phyloP scores from a whole-genome alignment of 2,888 invertebrate genomes.

The Mactromeris polynyma region DNA sequence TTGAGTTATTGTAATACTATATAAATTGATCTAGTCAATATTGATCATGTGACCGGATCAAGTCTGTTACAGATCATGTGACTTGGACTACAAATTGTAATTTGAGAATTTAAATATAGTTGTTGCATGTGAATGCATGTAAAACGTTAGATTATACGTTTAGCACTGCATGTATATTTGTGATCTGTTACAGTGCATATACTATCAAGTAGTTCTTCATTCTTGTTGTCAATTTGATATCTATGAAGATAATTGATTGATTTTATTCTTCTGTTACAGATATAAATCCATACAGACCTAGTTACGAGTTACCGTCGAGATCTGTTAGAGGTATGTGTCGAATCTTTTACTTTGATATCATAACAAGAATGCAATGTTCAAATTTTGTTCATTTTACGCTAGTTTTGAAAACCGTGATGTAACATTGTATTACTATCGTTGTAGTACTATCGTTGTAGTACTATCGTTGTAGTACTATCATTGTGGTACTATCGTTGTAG shows the following conservation, averaged over 20 bases:
- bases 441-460: too few species aligned
- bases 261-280: slow-evolving; percentile 73
- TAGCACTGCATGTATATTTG: background rate
- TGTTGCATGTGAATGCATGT: background rate
- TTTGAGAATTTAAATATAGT: slow-evolving; percentile 5
- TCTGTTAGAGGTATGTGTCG: slow-evolving; percentile 62
- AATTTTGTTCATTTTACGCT: slow-evolving; percentile 15
- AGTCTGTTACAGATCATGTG: background rate
- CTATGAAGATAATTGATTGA: background rate
- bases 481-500: too few species aligned
- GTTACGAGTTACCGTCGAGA: slow-evolving; percentile 77
- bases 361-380: background rate
- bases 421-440: background rate
- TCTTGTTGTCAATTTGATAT: background rate
- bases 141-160: background rate
- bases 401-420: background rate
- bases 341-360: background rate
- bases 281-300: slow-evolving; percentile 81
- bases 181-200: background rate
- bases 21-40: too few species aligned
- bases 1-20: too few species aligned
- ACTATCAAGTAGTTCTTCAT: background rate
- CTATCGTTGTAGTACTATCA: too few species aligned
- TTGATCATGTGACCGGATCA: too few species aligned
- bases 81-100: background rate